Evolutionary conservation across 2,888 invertebrate genomes (phyloP), one percentile per base, ranked within the genome.

Genomic region (Eulithis prunata): DNA sequence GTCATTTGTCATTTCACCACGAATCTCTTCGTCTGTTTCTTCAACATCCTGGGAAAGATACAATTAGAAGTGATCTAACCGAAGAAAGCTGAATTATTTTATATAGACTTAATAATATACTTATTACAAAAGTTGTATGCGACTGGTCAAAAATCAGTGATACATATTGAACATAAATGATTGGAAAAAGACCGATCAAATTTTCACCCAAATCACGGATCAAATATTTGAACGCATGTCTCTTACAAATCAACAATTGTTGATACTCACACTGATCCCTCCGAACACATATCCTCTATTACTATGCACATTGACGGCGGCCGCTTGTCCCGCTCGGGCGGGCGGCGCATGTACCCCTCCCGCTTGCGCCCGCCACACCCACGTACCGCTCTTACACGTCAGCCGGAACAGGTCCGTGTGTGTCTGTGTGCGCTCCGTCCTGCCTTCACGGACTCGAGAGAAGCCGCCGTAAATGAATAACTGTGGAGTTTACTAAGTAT

Each of bases 271-370:
- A 84, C 90, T 89, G 14, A 98, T 97, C 1, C 98, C 98, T 0
- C 98, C 98, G 84, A 97, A 99, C 67, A 96, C 94, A 77, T 97
- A 96, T 0, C 96, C 97, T 61, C 94, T 93, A 67, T 95, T 95
- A 73, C 94, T 95, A 21, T 95, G 93, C 49, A 94, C 91, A 66
- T 84, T 84, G 57, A 93, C 87, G 7, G 96, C 94, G 67, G 95
- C 91, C 8, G 96, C 95, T 78, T 97, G 95, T 13, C 96, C 95
- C 77, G 78, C 96, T 91, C 78, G 96, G 95, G 98, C 89, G 94
- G 97, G 95, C 95, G 98, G 89, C 94, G 96, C 62, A 83, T 78
- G 47, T 11, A 70, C 47, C 0, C 83, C 86, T 4, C 82, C 81
- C 1, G 78, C 11, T 32, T 78, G 68, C 6, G 77, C 52, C 68